Conservation (phyloP, 2,888 invertebrate genomes). For the Cryptosula pallasiana region DNA sequence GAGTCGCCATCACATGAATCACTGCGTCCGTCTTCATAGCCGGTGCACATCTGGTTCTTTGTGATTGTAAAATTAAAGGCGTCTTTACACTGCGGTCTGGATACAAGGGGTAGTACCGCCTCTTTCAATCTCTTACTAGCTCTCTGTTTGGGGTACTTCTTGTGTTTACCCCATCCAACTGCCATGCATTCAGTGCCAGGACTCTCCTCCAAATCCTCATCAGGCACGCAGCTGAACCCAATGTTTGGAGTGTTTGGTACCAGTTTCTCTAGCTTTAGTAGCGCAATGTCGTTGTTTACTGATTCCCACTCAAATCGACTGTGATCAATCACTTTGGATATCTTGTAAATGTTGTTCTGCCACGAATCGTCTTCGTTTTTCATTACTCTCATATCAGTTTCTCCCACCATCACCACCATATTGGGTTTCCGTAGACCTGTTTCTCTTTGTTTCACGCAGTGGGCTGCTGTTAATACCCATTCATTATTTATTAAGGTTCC, state of each 20-base stretch:
- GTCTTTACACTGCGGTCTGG: conserved; percentile 68
- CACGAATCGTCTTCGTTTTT: background rate
- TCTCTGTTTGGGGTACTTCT: background rate
- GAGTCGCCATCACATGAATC: conserved; percentile 90
- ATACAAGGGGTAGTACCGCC: conserved; percentile 81
- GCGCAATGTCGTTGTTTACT: conserved; percentile 23
- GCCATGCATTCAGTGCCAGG: conserved; percentile 17
- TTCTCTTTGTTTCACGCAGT: conserved; percentile 17
- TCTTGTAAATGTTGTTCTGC: conserved; percentile 4
- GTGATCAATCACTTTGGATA: conserved; percentile 11
- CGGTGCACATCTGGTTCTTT: conserved; percentile 89
- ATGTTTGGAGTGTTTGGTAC: conserved; percentile 8
- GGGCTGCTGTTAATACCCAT: conserved; percentile 23
- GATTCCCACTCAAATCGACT: conserved; percentile 23
- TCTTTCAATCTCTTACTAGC: conserved; percentile 63
- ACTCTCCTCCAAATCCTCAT: background rate
- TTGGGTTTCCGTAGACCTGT: conserved; percentile 13
- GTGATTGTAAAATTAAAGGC: conserved; percentile 82
- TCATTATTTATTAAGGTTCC: conserved; percentile 9
- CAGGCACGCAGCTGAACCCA: conserved; percentile 16
- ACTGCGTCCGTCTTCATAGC: conserved; percentile 68
- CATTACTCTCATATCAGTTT: conserved; percentile 22
- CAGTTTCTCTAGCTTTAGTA: conserved; percentile 11
- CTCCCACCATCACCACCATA: conserved; percentile 23
- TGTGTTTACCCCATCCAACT: conserved; percentile 21